Evolutionary conservation across 2,888 invertebrate genomes (phyloP).

Genomic region (Nemotelus pantherinus): DNA sequence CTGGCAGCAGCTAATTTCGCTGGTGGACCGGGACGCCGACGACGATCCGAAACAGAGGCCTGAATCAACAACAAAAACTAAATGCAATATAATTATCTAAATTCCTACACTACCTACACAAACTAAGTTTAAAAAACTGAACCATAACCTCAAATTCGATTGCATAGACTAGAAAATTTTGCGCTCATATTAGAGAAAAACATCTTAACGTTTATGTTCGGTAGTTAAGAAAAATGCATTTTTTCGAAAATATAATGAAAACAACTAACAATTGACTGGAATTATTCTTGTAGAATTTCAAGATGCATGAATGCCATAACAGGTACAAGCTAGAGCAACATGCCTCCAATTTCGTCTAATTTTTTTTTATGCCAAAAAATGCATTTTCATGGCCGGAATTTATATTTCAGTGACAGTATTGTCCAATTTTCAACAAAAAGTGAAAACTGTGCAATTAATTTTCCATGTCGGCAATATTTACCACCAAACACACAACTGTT

Average conservation of each 20-base stretch:
- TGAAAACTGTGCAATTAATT: too few relatives aligned
- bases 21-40: conserved; percentile 88
- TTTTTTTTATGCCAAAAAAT: too few relatives aligned
- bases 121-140: conserved; percentile 29
- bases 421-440: too few relatives aligned
- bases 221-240: not conserved
- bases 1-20: conserved; percentile 89
- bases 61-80: conserved; percentile 53
- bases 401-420: too few relatives aligned
- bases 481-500: too few relatives aligned
- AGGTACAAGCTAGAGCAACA: too few relatives aligned
- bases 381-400: too few relatives aligned
- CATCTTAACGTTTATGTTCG: conserved; percentile 9
- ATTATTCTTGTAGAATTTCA: not conserved
- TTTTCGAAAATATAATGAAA: not conserved
- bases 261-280: not conserved
- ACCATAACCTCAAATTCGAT: conserved; percentile 30
- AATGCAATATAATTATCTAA: conserved; percentile 19
- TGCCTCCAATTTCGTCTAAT: too few relatives aligned
- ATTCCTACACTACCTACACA: not conserved
- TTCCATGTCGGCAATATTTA: too few relatives aligned
- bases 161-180: conserved; percentile 24
- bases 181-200: conserved; percentile 21
- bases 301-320: too few relatives aligned
- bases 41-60: conserved; percentile 70